Base-by-base conservation (phyloP, 2,113 vertebrate genomes). In the Rhegmatorhina hoffmannsi region DNA sequence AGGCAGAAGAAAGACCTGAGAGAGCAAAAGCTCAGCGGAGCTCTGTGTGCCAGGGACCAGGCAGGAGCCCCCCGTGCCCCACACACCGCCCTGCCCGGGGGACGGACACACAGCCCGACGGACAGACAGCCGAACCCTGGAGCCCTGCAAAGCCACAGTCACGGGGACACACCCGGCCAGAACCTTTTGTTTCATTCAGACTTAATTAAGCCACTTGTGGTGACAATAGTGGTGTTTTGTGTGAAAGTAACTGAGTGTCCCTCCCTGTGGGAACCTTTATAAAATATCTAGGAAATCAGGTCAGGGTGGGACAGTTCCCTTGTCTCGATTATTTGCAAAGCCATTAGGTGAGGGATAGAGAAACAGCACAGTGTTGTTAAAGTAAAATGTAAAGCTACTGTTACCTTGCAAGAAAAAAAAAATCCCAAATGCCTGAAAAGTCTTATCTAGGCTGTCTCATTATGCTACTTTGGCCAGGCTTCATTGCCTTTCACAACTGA, bases 241-340 rank as follows among this genome's bases (percentile, higher is more conserved):
- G 82, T 77, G 75, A 95, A 79, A 95, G 93, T 53, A 38, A 79
- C 75, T 56, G 78, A 8, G 11, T 53, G 69, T 52, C 76, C 24
- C 85, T 63, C 90, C 87, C 90, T 29, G 18, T 50, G 90, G 92
- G 76, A 92, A 53, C 40, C 73, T 69, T 7, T 25, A 44, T 19
- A 25, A 84, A 88, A 49, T 33, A 52, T 49, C 83, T 36, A 88
- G 94, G 90, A 95, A 90, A 87, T 26, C 79, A 40, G 76, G 79
- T 83, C 87, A 88, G 94, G 89, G 95, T 88, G 94, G 94, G 85
- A 92, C 87, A 86, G 90, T 72, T 96, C 92, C 94, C 83, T 74
- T 75, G 85, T 38, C 63, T 34, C 10, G 0, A 72, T 50, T 79
- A 40, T 46, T 76, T 67, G 68, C 76, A 88, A 89, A 87, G 60